phyloP scores from a whole-genome alignment of 2,797 vertebrate species.

The Typhlichthys eigenmanni region DNA sequence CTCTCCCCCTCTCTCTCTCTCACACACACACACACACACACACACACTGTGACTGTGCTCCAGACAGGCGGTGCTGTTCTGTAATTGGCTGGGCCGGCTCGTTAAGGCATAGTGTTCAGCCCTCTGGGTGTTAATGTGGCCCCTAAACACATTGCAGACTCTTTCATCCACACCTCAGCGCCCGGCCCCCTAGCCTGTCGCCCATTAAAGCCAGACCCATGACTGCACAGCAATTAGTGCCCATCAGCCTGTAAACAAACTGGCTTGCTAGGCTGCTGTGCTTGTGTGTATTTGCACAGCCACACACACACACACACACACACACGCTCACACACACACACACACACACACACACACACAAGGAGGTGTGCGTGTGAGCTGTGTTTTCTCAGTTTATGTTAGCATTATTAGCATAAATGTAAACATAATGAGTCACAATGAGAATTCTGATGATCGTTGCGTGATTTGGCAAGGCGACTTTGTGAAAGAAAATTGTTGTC shows the following conservation, averaged over 20 bases:
- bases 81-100: constrained; percentile 40
- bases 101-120: constrained; percentile 19
- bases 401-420: constrained; percentile 22
- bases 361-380: neutral
- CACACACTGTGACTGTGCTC: constrained; percentile 1
- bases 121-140: constrained; percentile 25
- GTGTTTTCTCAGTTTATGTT: neutral
- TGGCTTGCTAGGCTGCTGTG: constrained; percentile 11
- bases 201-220: constrained; percentile 30
- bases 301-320: constrained; percentile 2
- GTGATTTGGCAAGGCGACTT: too few relatives aligned
- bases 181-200: neutral
- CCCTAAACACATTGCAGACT: constrained; percentile 6
- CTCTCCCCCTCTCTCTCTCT: too few relatives aligned
- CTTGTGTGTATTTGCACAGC: constrained; percentile 7
- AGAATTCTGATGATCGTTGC: constrained; percentile 7
- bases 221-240: constrained; percentile 48
- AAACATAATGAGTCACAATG: constrained; percentile 23
- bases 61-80: constrained; percentile 23
- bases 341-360: neutral
- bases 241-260: constrained; percentile 43
- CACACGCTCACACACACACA: neutral
- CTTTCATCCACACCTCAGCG: constrained; percentile 19
- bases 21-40: neutral
- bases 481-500: too few relatives aligned